A percentile compares a stretch with the other conserved stretches of the same genome.
phyloP scores from a whole-genome alignment of 2,888 invertebrate genomes.

The Erebia palarica region DNA sequence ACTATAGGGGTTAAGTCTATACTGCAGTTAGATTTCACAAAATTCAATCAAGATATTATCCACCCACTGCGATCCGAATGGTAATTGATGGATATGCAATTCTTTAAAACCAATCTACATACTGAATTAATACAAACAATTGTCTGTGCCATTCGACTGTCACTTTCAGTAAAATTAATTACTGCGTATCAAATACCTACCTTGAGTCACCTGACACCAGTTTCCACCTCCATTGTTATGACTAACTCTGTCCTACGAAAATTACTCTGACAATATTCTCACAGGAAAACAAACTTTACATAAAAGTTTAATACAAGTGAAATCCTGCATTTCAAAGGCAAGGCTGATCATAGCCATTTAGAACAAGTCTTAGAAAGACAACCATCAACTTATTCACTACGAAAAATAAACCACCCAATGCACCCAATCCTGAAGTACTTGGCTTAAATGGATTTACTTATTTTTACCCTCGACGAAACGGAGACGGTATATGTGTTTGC shows the following conservation, averaged over 20 bases:
- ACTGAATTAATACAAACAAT: slow-evolving; percentile 24
- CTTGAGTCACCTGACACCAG: slow-evolving; percentile 23
- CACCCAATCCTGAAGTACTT: no score
- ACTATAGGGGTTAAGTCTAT: neutral
- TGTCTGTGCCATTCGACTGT: slow-evolving; percentile 28
- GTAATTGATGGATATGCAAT: slow-evolving; percentile 22
- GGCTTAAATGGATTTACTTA: no score
- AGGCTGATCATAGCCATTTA: no score
- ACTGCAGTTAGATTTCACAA: slow-evolving; percentile 3
- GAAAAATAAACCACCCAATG: no score
- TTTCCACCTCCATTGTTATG: slow-evolving; percentile 21
- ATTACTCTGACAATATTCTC: neutral
- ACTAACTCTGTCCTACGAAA: slow-evolving; percentile 9
- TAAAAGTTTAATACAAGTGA: no score
- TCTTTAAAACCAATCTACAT: slow-evolving; percentile 33
- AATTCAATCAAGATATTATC: slow-evolving; percentile 10
- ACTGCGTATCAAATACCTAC: slow-evolving; percentile 29
- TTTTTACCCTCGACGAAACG: no score
- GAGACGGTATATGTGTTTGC: no score
- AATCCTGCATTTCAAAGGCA: no score
- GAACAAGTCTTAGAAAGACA: no score
- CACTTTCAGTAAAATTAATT: slow-evolving; percentile 35
- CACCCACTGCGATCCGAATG: slow-evolving; percentile 27
- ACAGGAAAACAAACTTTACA: neutral
- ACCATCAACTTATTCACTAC: no score